phyloP scores from a whole-genome alignment of 1,140 invertebrate species.

The Saccostrea echinata region DNA sequence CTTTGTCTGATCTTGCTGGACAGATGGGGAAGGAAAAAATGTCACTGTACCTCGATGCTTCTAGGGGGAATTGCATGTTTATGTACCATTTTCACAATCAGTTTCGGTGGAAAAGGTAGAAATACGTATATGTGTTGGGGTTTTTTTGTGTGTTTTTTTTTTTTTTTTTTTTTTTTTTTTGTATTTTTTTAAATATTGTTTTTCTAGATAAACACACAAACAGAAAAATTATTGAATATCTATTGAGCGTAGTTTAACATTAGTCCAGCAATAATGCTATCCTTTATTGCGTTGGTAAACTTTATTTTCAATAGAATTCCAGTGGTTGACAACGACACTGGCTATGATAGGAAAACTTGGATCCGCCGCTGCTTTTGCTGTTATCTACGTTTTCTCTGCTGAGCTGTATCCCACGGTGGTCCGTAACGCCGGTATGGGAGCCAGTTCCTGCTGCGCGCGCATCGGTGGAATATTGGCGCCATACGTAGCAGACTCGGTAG shows the following conservation, averaged over 20 bases:
- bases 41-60: constrained; percentile 69
- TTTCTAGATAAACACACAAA: too few species aligned
- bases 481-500: constrained; percentile 70
- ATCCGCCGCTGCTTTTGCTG: constrained; percentile 80
- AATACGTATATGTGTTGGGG: too few species aligned
- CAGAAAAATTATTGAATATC: too few species aligned
- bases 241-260: background rate
- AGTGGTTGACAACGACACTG: constrained; percentile 74
- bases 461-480: constrained; percentile 89
- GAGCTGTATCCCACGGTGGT: constrained; percentile 93
- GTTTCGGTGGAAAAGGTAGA: constrained; percentile 65
- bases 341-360: constrained; percentile 87
- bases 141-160: too few species aligned
- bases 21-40: constrained; percentile 64
- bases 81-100: constrained; percentile 67
- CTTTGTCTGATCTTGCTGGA: constrained; percentile 68
- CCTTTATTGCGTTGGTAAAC: background rate
- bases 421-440: constrained; percentile 89
- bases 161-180: too few species aligned
- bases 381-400: constrained; percentile 89
- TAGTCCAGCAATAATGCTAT: background rate
- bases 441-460: constrained; percentile 88
- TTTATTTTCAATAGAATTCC: constrained; percentile 39
- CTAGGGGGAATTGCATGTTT: constrained; percentile 70
- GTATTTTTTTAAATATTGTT: too few species aligned